phyloP scores from a whole-genome alignment of 2,888 invertebrate genomes.

The Plutella xylostella region DNA sequence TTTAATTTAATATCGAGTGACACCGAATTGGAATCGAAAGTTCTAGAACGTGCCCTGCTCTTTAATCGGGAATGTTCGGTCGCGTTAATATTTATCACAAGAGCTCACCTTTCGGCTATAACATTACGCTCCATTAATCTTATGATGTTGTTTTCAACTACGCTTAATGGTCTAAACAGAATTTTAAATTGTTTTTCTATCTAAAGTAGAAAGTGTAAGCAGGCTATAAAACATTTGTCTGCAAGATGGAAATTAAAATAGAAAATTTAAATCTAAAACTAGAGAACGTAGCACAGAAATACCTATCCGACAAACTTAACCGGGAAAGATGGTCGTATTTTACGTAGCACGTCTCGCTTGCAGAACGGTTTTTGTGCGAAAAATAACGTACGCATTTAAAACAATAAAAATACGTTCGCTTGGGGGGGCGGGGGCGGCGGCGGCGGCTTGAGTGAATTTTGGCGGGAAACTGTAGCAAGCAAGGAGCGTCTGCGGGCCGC shows the following conservation, averaged over 20 bases:
- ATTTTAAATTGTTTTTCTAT: no score
- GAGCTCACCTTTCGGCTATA: neutral
- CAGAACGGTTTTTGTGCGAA: slow-evolving; percentile 31
- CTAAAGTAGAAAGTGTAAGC: no score
- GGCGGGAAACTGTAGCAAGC: slow-evolving; percentile 18
- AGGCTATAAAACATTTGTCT: no score
- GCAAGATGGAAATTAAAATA: no score
- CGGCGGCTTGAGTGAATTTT: slow-evolving; percentile 54
- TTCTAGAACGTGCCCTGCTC: slow-evolving; percentile 56
- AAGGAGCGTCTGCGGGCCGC: neutral
- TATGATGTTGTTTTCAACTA: no score
- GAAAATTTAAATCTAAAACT: no score
- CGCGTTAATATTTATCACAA: slow-evolving; percentile 32
- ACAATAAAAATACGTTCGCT: slow-evolving; percentile 56
- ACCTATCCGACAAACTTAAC: no score
- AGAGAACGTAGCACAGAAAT: no score
- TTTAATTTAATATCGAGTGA: slow-evolving; percentile 70
- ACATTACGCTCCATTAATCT: no score
- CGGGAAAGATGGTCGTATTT: slow-evolving; percentile 12
- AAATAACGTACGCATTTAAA: slow-evolving; percentile 59
- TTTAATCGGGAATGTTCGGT: slow-evolving; percentile 42
- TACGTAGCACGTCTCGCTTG: slow-evolving; percentile 15
- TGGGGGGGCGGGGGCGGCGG: slow-evolving; percentile 25
- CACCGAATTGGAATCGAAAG: slow-evolving; percentile 68
- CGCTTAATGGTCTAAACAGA: no score